Base-by-base conservation (phyloP, 2,113 vertebrate species). In the Ceratotherium simum region DNA sequence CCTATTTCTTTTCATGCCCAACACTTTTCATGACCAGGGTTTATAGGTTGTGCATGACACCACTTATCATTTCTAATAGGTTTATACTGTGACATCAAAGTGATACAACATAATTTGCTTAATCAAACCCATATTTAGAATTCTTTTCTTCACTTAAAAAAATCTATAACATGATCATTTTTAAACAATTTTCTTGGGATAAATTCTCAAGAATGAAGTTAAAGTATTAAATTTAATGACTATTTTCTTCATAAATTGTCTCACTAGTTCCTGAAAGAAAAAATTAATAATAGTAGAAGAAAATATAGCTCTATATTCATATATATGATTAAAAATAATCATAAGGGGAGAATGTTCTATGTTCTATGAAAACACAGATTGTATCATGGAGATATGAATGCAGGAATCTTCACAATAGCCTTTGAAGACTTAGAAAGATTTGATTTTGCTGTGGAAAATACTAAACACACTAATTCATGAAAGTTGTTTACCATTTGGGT, bases 131-230 rank as follows among this genome's bases (percentile, higher is more conserved):
- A 54, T 69, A 93, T 67, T 90, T 90, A 31, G 42, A 23, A 56
- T 27, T 36, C 20, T 76, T 67, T 48, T 83, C 39, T 65, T 95
- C n/a, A 46, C 79, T 64, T 48, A 17, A 56, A 79, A 92, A 70
- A 65, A 78, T 70, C 9, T 20, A n/a, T 87, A 72, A 69, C 16
- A 86, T 81, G 36, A 23, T 72, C 73, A 95, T 82, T 95, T 90
- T 67, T 39, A 60, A 58, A 36, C 79, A 58, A 73, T 65, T 54
- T 79, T 31, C 31, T 60, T 56, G 72, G 21, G 73, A 54, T 81
- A 81, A 97, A 85, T 95, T 83, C 29, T 81, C 80, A 95, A 90
- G 48, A 93, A 89, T 75, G 33, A 90, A 46, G 18, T 79, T 85
- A 73, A 90, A 85, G 16, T 80, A 80, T 48, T 78, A 85, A 92